Evolutionary conservation across 2,113 vertebrate species (phyloP).

Genomic region (Artemisiospiza belli): DNA sequence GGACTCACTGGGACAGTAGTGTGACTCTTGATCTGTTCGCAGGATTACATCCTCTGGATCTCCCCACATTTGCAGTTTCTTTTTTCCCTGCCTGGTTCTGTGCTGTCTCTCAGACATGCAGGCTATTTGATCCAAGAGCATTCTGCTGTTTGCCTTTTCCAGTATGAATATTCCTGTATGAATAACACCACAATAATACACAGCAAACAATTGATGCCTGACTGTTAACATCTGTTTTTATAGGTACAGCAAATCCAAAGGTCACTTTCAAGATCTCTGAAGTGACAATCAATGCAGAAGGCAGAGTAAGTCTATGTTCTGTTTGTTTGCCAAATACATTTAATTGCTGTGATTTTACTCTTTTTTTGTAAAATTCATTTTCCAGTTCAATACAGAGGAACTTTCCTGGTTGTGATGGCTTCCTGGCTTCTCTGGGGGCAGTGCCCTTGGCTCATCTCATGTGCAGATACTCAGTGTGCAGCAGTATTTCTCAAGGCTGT

Average conservation of each 20-base stretch:
- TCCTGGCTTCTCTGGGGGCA: background rate
- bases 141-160: conserved; percentile 6
- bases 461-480: background rate
- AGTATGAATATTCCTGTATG: background rate
- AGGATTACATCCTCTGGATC: background rate
- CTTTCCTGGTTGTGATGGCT: background rate
- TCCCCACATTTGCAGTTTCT: background rate
- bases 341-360: background rate
- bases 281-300: conserved; percentile 76
- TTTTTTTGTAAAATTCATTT: background rate
- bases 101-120: background rate
- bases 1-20: background rate
- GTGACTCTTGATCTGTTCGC: background rate
- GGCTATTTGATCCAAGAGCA: background rate
- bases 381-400: background rate
- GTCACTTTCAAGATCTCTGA: conserved; percentile 86
- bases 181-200: background rate
- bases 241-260: conserved; percentile 85
- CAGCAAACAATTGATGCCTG: background rate
- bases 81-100: background rate
- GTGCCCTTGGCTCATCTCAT: background rate
- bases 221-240: conserved; percentile 51
- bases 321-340: background rate
- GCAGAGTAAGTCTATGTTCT: conserved; percentile 74
- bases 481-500: background rate